Conservation (phyloP, 2,888 invertebrate genomes). For the Stenodema calcarata region DNA sequence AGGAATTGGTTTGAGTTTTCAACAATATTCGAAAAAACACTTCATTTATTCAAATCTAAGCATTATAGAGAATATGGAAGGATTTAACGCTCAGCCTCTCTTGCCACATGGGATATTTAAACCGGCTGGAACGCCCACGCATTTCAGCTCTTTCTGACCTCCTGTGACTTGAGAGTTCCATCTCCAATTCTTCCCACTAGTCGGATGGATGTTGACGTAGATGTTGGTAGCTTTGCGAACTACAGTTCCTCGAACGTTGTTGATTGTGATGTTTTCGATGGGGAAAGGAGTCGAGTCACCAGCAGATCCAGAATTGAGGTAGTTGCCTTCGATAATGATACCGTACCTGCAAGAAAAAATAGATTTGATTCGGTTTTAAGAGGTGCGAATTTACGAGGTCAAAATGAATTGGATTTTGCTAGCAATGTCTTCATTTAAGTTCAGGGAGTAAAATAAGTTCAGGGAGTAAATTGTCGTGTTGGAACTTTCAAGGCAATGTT, state of each 20-base stretch:
- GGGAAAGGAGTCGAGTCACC: not conserved
- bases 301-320: not conserved
- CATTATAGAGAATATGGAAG: too few species aligned
- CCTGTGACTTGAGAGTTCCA: slow-evolving; percentile 3
- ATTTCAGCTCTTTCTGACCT: not conserved
- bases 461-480: too few species aligned
- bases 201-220: not conserved
- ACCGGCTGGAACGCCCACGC: not conserved
- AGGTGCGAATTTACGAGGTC: too few species aligned
- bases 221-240: not conserved
- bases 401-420: too few species aligned
- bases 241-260: not conserved
- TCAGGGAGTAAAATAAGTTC: too few species aligned
- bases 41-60: too few species aligned
- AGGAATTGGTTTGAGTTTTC: too few species aligned
- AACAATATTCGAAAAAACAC: too few species aligned
- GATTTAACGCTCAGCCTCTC: not conserved
- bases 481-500: too few species aligned
- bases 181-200: not conserved
- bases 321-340: slow-evolving; percentile 4
- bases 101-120: not conserved
- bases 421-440: too few species aligned
- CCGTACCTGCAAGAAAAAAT: not conserved
- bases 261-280: not conserved
- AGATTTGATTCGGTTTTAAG: too few species aligned